Evolutionary conservation across 1,140 invertebrate species (phyloP).

Genomic region (Diabrotica virgifera): DNA sequence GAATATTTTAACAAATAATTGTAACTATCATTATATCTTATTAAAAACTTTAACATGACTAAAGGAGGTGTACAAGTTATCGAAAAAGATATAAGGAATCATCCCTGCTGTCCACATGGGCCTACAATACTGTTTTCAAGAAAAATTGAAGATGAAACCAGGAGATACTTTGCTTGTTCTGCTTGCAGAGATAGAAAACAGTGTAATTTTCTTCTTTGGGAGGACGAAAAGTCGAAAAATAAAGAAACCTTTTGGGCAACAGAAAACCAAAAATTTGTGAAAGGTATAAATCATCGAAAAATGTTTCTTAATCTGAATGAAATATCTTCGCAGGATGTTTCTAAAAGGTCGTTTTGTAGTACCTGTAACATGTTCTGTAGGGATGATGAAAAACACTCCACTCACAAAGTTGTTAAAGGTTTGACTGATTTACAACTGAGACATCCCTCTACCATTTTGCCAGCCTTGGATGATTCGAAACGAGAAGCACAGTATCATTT

Average conservation of each 20-base stretch:
- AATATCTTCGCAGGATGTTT: conserved; percentile 40
- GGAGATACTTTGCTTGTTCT: conserved; percentile 71
- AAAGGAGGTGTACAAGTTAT: conserved; percentile 29
- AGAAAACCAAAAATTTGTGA: conserved; percentile 51
- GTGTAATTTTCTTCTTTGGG: conserved; percentile 65
- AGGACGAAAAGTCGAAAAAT: conserved; percentile 54
- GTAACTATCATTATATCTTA: background rate
- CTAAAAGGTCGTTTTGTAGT: conserved; percentile 59
- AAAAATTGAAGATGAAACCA: conserved; percentile 39
- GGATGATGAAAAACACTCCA: conserved; percentile 50
- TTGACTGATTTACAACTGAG: conserved; percentile 53
- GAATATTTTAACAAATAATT: no score
- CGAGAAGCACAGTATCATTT: conserved; percentile 78
- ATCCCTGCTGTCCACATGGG: conserved; percentile 61
- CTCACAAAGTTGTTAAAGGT: conserved; percentile 50
- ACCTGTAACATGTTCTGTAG: conserved; percentile 60
- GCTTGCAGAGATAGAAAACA: conserved; percentile 73
- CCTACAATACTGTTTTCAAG: conserved; percentile 69
- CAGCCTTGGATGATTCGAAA: conserved; percentile 61
- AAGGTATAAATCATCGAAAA: conserved; percentile 53
- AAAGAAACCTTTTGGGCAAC: conserved; percentile 50
- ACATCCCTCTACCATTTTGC: conserved; percentile 59
- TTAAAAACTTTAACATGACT: conserved; percentile 8
- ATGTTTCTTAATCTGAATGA: conserved; percentile 53
- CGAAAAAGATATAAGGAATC: conserved; percentile 42